These are phyloP conservation scores for Halcyon senegalensis DNA, from an alignment of 2,113 vertebrate genomes.

Conservation along the genomic window DNA sequence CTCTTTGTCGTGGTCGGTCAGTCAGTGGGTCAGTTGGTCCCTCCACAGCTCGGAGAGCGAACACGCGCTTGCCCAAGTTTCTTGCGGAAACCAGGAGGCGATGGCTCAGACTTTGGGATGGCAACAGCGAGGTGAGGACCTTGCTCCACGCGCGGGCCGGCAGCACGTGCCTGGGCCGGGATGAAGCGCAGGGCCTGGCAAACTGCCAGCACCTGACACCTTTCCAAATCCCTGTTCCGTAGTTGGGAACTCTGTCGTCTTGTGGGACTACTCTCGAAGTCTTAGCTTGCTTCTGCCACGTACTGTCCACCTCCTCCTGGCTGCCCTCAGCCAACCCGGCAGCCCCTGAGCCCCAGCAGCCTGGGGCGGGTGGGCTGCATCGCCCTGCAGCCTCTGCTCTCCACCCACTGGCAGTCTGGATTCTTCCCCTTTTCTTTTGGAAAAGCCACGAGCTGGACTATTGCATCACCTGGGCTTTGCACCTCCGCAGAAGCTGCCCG, in stretches of 20 bases:
- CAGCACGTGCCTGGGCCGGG: background rate
- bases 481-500: background rate
- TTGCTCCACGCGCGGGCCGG: background rate
- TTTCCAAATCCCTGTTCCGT: background rate
- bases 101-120: background rate
- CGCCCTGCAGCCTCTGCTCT: background rate
- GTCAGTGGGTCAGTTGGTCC: background rate
- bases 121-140: background rate
- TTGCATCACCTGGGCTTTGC: background rate
- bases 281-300: background rate
- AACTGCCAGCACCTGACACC: background rate
- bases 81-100: background rate
- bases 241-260: background rate
- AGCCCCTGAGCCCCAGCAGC: background rate
- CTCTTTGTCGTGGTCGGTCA: background rate
- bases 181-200: background rate
- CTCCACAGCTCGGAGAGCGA: fast-evolving
- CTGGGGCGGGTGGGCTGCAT: fast-evolving
- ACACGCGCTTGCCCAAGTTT: background rate
- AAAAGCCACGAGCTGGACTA: background rate
- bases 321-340: background rate
- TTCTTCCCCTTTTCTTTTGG: background rate
- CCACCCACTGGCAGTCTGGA: background rate
- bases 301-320: background rate
- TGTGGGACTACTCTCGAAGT: background rate